These are phyloP conservation scores for Protosalanx chinensis DNA, from an alignment of 2,797 vertebrate species.

Conservation along the genomic window DNA sequence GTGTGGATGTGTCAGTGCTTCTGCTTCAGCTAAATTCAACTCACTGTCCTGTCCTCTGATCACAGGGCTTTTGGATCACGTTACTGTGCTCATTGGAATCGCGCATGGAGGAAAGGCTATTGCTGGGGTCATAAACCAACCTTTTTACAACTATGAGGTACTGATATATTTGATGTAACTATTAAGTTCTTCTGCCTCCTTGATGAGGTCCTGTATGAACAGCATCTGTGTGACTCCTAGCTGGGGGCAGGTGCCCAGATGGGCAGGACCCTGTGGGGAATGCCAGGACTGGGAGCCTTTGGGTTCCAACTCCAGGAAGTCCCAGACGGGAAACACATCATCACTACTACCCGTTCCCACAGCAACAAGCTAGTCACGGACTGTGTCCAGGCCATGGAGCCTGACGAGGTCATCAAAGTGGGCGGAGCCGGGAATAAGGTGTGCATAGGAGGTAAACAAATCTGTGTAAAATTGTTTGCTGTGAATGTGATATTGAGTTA, in stretches of 20 bases:
- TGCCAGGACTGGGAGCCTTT: slow-evolving; percentile 87
- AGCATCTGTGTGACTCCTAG: slow-evolving; percentile 58
- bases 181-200: not conserved
- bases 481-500: not conserved
- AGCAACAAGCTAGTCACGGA: slow-evolving; percentile 88
- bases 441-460: slow-evolving; percentile 7
- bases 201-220: not conserved
- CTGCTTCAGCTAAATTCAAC: slow-evolving; percentile 13
- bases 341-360: slow-evolving; percentile 92
- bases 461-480: not conserved
- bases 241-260: slow-evolving; percentile 74
- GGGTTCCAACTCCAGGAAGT: slow-evolving; percentile 90
- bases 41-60: slow-evolving; percentile 25
- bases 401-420: slow-evolving; percentile 84
- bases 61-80: slow-evolving; percentile 92
- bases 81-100: slow-evolving; percentile 95
- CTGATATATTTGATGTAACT: not conserved
- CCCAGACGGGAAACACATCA: slow-evolving; percentile 78
- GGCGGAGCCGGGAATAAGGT: slow-evolving; percentile 99
- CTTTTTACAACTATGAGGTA: slow-evolving; percentile 98
- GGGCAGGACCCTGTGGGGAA: slow-evolving; percentile 95
- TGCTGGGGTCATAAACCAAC: slow-evolving; percentile 96
- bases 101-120: slow-evolving; percentile 91
- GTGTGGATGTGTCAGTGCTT: not conserved
- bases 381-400: slow-evolving; percentile 87